A percentile compares a stretch with the other conserved stretches of the same genome.
These are phyloP conservation scores for Machimus rusticus DNA, from an alignment of 2,888 invertebrate genomes.

Conservation along the genomic window DNA sequence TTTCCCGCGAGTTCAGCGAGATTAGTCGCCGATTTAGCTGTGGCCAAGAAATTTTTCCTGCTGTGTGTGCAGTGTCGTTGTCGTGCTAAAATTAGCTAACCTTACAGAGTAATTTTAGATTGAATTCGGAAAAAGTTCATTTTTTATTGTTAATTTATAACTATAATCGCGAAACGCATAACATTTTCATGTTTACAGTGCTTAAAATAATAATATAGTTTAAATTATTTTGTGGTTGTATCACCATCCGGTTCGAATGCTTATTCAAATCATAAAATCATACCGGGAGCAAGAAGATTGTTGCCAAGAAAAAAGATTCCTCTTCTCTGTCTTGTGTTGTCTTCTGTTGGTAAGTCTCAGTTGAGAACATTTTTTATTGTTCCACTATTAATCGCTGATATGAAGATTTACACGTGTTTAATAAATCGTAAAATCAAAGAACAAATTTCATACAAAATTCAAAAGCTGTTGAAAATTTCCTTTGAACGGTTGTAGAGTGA, in stretches of 20 bases:
- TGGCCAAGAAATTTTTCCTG: neutral
- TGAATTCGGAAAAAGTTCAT: neutral
- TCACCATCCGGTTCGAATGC: neutral
- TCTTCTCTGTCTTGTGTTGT: neutral
- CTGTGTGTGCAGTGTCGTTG: neutral
- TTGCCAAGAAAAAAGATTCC: neutral
- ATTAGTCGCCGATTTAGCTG: neutral
- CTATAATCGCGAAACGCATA: neutral
- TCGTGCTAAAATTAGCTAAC: constrained; percentile 20
- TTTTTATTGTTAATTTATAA: neutral
- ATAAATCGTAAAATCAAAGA: neutral
- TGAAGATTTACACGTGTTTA: neutral
- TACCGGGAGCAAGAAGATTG: neutral
- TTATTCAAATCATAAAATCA: neutral
- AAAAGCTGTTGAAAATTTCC: neutral
- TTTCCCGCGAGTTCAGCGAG: neutral
- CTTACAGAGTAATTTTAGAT: constrained; percentile 26
- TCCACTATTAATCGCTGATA: neutral
- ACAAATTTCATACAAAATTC: neutral
- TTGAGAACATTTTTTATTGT: neutral
- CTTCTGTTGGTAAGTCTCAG: neutral
- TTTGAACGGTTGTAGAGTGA: neutral
- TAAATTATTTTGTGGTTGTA: neutral
- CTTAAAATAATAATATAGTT: neutral
- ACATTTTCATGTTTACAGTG: neutral